These are phyloP conservation scores for Pelochelys cantorii DNA, from an alignment of 2,797 vertebrate genomes.

Conservation along the genomic window DNA sequence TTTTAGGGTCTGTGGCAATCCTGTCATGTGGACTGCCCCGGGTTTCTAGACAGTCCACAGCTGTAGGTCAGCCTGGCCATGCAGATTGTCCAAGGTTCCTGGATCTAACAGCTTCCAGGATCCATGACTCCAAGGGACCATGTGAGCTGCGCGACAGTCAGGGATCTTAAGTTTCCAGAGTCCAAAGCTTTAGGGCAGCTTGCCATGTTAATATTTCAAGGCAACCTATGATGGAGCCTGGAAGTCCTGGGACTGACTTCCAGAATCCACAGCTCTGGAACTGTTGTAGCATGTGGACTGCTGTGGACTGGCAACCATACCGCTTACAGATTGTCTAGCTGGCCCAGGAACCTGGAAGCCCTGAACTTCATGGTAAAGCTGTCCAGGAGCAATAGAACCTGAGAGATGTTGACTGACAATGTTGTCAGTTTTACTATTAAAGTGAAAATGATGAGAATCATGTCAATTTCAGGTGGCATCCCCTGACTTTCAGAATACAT, in stretches of 20 bases:
- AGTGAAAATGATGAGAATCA: background rate
- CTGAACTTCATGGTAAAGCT: background rate
- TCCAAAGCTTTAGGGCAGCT: background rate
- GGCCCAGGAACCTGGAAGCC: background rate
- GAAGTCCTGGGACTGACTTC: background rate
- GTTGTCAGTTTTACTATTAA: background rate
- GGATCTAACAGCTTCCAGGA: background rate
- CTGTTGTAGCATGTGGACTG: background rate
- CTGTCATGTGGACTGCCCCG: background rate
- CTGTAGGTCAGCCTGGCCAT: background rate
- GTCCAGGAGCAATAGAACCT: background rate
- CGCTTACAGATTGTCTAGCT: background rate
- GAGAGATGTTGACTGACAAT: background rate
- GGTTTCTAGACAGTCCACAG: background rate
- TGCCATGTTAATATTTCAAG: background rate
- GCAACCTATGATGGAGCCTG: background rate
- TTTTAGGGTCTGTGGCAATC: background rate
- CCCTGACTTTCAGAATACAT: background rate
- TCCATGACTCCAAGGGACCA: no score
- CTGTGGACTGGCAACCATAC: background rate
- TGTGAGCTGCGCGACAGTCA: background rate
- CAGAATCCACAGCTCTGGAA: background rate
- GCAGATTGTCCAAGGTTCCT: background rate
- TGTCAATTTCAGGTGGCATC: background rate
- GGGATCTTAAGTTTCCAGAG: background rate